These are phyloP conservation scores for Ctenomys sociabilis DNA, from an alignment of 2,113 vertebrate species.

Conservation along the genomic window DNA sequence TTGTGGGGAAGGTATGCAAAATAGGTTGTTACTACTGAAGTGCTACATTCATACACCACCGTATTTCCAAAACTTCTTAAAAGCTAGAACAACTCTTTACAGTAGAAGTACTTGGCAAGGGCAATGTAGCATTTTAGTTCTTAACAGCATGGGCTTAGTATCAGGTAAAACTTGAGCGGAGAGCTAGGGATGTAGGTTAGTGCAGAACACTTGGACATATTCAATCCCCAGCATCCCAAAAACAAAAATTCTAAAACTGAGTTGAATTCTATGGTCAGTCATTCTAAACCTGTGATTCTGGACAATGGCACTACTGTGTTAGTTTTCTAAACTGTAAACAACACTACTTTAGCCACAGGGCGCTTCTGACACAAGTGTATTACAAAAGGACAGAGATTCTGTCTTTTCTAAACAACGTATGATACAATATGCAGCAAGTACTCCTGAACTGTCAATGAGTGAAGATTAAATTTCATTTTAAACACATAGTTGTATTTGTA, in stretches of 20 bases:
- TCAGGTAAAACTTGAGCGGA: background rate
- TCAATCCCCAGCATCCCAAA: too few relatives aligned
- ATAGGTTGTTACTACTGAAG: background rate
- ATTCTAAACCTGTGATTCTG: background rate
- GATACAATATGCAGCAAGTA: background rate
- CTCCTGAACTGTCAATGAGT: background rate
- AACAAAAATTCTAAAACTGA: background rate
- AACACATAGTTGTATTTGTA: background rate
- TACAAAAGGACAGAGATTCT: background rate
- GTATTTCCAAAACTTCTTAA: background rate
- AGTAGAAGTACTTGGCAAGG: background rate
- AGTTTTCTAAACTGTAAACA: slow-evolving; percentile 10
- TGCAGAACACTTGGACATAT: too few relatives aligned
- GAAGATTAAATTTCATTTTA: slow-evolving; percentile 53
- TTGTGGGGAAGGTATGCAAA: background rate
- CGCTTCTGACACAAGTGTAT: background rate
- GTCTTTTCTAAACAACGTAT: background rate
- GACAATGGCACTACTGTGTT: background rate
- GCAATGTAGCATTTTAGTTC: background rate
- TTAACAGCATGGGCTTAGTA: background rate
- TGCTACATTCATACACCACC: background rate
- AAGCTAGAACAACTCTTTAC: background rate
- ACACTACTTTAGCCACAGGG: background rate
- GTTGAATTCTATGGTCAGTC: background rate
- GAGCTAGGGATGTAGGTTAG: too few relatives aligned